phyloP scores from a whole-genome alignment of 2,888 invertebrate species.

The Sarcophaga carnaria region DNA sequence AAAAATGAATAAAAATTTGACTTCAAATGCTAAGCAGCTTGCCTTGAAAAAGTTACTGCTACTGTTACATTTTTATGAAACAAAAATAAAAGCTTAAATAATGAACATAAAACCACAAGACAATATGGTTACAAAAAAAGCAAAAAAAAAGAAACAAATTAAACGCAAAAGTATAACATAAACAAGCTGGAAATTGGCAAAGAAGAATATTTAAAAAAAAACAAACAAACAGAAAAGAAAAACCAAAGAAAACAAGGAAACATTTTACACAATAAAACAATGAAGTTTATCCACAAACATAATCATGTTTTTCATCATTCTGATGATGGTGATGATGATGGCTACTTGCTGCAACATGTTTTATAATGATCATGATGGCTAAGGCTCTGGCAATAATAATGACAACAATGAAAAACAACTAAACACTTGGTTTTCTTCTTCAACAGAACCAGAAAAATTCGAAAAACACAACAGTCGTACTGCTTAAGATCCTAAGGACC shows the following conservation, averaged over 20 bases:
- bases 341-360: background rate
- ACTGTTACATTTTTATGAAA: too few relatives aligned
- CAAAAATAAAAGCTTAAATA: constrained; percentile 28
- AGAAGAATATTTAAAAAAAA: too few relatives aligned
- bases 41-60: too few relatives aligned
- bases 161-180: constrained; percentile 1
- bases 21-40: too few relatives aligned
- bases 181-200: constrained; percentile 1
- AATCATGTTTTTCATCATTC: constrained; percentile 26
- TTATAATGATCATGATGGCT: background rate
- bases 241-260: constrained; percentile 30
- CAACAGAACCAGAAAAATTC: background rate
- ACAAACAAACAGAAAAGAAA: constrained; percentile 41
- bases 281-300: constrained; percentile 19
- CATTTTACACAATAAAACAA: constrained; percentile 59
- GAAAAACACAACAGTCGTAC: constrained; percentile 38
- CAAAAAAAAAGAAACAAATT: constrained; percentile 11
- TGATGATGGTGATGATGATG: background rate
- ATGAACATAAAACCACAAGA: constrained; percentile 61
- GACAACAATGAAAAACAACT: constrained; percentile 49
- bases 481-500: constrained; percentile 18
- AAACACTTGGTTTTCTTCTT: constrained; percentile 23
- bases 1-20: too few relatives aligned
- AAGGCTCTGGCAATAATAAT: constrained; percentile 34
- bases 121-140: constrained; percentile 38